Evolutionary conservation across 2,888 invertebrate genomes (phyloP).

Genomic region (Drosophila macrothrix): DNA sequence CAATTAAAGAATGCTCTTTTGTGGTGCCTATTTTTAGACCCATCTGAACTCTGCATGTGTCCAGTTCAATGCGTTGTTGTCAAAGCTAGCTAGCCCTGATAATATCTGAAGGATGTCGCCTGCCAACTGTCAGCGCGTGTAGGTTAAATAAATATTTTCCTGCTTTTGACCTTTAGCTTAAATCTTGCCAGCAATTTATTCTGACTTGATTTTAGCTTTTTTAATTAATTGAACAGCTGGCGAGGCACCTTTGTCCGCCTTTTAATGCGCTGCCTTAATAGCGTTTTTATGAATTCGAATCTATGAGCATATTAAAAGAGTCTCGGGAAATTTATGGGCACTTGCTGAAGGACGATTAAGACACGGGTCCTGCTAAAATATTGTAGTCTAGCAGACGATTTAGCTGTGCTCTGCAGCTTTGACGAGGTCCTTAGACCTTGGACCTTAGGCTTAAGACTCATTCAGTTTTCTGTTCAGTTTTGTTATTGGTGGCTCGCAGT

Average conservation of each 20-base stretch:
- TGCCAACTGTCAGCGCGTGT: conserved; percentile 17
- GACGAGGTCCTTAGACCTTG: neutral
- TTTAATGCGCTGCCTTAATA: conserved; percentile 58
- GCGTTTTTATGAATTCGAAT: conserved; percentile 62
- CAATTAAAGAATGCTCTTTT: conserved; percentile 11
- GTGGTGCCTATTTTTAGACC: conserved; percentile 36
- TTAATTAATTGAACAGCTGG: conserved; percentile 70
- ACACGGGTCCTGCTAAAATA: conserved; percentile 19
- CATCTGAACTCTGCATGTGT: conserved; percentile 34
- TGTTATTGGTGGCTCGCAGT: conserved; percentile 42
- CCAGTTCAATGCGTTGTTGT: conserved; percentile 79
- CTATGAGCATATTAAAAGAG: conserved; percentile 54
- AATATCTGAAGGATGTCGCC: conserved; percentile 9
- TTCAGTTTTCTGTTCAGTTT: conserved; percentile 9
- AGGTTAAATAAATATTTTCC: conserved; percentile 50
- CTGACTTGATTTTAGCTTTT: conserved; percentile 41
- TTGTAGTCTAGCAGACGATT: conserved; percentile 25
- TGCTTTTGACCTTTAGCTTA: conserved; percentile 56
- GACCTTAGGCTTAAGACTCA: neutral
- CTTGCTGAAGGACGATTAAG: conserved; percentile 6
- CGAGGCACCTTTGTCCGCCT: conserved; percentile 35
- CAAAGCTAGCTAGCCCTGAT: conserved; percentile 69
- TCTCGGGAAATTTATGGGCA: conserved; percentile 45
- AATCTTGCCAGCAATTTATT: conserved; percentile 67
- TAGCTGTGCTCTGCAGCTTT: conserved; percentile 5